These are phyloP conservation scores for Hypselothyrea guttata DNA, from an alignment of 2,888 invertebrate genomes.

Conservation along the genomic window DNA sequence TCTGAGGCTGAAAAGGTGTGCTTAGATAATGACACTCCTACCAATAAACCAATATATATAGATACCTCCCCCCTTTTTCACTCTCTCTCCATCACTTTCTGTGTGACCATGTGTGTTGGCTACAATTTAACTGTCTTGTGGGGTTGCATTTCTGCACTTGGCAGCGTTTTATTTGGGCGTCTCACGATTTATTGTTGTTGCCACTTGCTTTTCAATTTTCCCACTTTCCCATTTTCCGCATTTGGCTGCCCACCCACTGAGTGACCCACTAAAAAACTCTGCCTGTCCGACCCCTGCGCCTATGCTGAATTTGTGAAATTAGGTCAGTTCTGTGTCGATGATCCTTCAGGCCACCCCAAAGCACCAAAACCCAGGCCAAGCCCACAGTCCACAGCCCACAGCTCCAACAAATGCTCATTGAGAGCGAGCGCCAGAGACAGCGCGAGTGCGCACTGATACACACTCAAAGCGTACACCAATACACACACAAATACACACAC, in stretches of 20 bases:
- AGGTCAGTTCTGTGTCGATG: slow-evolving; percentile 83
- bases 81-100: not conserved
- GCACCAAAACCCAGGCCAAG: slow-evolving; percentile 25
- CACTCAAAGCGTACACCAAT: slow-evolving; percentile 52
- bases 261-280: slow-evolving; percentile 61
- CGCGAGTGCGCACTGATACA: slow-evolving; percentile 66
- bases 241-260: slow-evolving; percentile 36
- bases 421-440: slow-evolving; percentile 44
- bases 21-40: slow-evolving; percentile 61
- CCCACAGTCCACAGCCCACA: slow-evolving; percentile 27
- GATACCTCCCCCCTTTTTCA: not conserved
- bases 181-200: slow-evolving; percentile 29
- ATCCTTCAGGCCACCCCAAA: slow-evolving; percentile 78
- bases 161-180: slow-evolving; percentile 3
- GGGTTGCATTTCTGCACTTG: slow-evolving; percentile 1
- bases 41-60: slow-evolving; percentile 7
- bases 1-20: slow-evolving; percentile 76
- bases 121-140: not conserved
- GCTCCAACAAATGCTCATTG: slow-evolving; percentile 9
- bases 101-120: not conserved
- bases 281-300: slow-evolving; percentile 60
- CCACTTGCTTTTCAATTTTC: not conserved
- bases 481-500: slow-evolving; percentile 33
- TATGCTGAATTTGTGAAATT: slow-evolving; percentile 81
- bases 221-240: not conserved